Base-by-base conservation (phyloP, 2,797 vertebrate genomes). In the Intellagama lesueurii region DNA sequence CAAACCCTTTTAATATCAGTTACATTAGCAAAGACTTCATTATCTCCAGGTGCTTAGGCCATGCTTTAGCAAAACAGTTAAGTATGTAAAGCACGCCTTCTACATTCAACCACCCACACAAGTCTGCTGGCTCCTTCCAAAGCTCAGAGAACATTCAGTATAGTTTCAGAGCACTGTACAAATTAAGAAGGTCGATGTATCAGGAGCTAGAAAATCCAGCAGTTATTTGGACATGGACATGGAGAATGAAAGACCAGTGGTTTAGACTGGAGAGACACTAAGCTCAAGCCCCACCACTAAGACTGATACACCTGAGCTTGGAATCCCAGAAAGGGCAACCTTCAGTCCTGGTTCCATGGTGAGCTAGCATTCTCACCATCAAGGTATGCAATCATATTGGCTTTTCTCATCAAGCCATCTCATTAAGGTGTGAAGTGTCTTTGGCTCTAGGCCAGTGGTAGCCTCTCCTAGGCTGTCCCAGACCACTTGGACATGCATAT, bases 11-110 rank as follows among this genome's bases (percentile, higher is more conserved):
- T 78, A 30, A 0, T 85, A 49, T 1, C 8, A 40, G 2, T 69
- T 91, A 70, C 66, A 86, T 66, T 79, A 75, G 8, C 11, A 28
- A 69, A 84, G 78, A 81, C 1, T 78, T 44, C 0, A 0, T 80
- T 72, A 85, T 26, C 4, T 69, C 66, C 11, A 79, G 8, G 80
- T 90, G 69, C 35, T 87, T 83, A 81, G 22, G 32, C 28, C 32
- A 83, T 86, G 40, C 91, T 88, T 91, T 40, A 72, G 35, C 35
- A 70, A 70, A 78, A 30, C 47, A 49, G 24, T 76, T 35, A 56
- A 56, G 32, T 56, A 86, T 35, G 5, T 81, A 75, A 19, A 87
- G 73, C 9, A 60, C 32, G 17, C 19, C 69, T 80, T 44, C 78
- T 72, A 12, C 68, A 35, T 40, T 28, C 82, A 75, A 60, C 30